phyloP scores from a whole-genome alignment of 53 echinoderm and acorn worm genomes.

The Pentamera pediparva region DNA sequence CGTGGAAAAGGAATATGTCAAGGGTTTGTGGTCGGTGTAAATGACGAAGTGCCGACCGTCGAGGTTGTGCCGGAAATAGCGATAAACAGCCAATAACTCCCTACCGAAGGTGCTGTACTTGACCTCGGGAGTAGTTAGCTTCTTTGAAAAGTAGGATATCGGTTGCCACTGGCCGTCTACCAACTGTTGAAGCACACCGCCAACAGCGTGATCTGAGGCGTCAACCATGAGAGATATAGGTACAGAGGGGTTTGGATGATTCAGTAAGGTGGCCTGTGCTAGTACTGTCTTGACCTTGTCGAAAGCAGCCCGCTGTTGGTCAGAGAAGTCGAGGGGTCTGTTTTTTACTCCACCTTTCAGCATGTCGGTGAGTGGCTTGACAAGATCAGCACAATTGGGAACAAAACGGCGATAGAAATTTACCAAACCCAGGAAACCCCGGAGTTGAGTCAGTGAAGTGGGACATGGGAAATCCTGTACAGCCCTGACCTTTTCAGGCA shows the following conservation, averaged over 20 bases:
- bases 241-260: constrained; percentile 20
- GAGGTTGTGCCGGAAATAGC: constrained; percentile 1
- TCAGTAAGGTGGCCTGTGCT: constrained; percentile 3
- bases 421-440: background rate
- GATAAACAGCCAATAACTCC: no score
- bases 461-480: no score
- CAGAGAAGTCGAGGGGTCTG: background rate
- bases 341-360: background rate
- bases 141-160: constrained; percentile 14
- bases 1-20: constrained; percentile 9
- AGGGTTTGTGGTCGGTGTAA: no score
- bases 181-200: constrained; percentile 36
- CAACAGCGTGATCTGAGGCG: constrained; percentile 37
- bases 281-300: constrained; percentile 6
- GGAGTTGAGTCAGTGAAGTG: background rate
- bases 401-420: no score
- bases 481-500: no score
- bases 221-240: constrained; percentile 29
- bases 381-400: constrained; percentile 10
- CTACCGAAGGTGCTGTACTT: no score
- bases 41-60: background rate
- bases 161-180: constrained; percentile 18
- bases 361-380: constrained; percentile 13
- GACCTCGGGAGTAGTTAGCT: constrained; percentile 16
- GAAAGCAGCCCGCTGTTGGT: background rate